Percentiles rank a stretch among this genome's conserved stretches.
Conservation (phyloP, 2,113 vertebrate genomes). For the Prunella himalayana region DNA sequence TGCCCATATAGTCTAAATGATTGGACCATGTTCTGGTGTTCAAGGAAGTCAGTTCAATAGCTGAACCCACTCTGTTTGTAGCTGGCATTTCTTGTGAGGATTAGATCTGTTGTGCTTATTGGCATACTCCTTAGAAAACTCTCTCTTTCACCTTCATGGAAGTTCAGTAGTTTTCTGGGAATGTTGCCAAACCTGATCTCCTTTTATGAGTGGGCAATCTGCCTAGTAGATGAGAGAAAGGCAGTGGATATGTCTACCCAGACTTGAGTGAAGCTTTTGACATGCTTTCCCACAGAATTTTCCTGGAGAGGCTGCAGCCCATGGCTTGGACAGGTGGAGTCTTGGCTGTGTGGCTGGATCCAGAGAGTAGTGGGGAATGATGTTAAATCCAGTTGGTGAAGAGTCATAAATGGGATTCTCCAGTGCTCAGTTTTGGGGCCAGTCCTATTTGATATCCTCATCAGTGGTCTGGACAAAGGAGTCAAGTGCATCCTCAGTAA, state of each 20-base stretch:
- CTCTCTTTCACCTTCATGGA: background rate
- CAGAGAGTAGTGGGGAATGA: background rate
- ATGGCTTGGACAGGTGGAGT: background rate
- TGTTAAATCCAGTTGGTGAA: background rate
- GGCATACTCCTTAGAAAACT: background rate
- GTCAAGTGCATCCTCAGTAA: background rate
- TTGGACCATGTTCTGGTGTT: background rate
- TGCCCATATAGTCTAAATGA: background rate
- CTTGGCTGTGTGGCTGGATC: accelerated
- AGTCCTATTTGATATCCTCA: background rate
- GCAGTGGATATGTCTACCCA: background rate
- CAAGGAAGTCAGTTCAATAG: background rate
- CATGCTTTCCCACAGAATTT: background rate
- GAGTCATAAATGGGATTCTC: background rate
- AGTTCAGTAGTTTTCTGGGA: background rate
- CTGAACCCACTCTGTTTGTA: background rate
- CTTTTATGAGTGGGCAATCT: background rate
- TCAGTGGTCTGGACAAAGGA: background rate
- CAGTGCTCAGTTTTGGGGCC: background rate
- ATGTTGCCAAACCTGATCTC: background rate
- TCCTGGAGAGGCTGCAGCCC: background rate
- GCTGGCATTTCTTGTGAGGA: background rate
- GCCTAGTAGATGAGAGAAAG: background rate
- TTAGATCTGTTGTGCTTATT: background rate
- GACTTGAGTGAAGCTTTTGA: background rate